Conservation (phyloP, 2,797 vertebrate genomes). For the Okamejei kenojei region DNA sequence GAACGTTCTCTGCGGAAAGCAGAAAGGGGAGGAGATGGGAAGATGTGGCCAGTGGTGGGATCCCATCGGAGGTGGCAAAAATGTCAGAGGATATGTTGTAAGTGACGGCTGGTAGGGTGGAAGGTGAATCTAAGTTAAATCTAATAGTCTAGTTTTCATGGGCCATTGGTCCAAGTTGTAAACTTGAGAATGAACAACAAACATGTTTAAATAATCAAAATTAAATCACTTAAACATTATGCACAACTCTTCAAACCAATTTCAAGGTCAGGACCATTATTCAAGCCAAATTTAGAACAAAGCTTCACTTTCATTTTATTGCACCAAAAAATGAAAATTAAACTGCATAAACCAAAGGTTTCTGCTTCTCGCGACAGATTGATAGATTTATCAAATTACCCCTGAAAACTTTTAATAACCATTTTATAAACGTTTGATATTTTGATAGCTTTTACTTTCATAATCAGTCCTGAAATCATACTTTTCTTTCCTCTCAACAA, state of each 20-base stretch:
- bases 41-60: no score
- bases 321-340: not conserved
- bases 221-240: not conserved
- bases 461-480: not conserved
- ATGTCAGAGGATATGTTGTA: no score
- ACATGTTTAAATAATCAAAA: not conserved
- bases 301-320: not conserved
- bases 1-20: no score
- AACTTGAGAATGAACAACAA: not conserved
- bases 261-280: no score
- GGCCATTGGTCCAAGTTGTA: not conserved
- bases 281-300: no score
- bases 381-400: no score
- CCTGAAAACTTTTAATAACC: no score
- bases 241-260: not conserved
- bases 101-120: no score
- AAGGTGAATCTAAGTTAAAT: not conserved
- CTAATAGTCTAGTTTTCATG: constrained; percentile 8
- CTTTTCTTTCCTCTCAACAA: not conserved
- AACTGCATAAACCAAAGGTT: not conserved
- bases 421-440: no score
- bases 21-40: no score
- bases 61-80: no score
- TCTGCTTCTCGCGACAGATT: not conserved
- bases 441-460: not conserved